Evolutionary conservation across 2,113 vertebrate species (phyloP), one percentile per base, ranked within the genome.

Genomic region (Rhineura floridana): DNA sequence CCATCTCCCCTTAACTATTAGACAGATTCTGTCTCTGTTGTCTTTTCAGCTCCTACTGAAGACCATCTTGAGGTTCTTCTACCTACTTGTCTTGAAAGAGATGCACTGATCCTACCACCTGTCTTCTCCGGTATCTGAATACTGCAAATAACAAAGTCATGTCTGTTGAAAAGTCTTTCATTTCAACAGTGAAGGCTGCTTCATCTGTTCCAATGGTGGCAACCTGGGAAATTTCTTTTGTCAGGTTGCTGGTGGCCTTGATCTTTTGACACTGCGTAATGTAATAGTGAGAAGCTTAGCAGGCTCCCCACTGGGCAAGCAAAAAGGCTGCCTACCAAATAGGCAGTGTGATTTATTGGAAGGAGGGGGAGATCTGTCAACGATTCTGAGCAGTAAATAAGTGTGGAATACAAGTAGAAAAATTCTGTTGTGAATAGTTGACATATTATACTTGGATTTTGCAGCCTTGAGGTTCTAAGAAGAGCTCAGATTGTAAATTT

Each of bases 251-350:
- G 75, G 25, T 6, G 33, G 13, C 75, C 87, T 88, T 88, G 28
- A 3, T 30, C 86, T 91, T 59, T 90, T 91, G 67, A 77, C 70
- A 30, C 6, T 28, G 33, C 72, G 1, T n/a, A 84, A 67, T 79
- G 3, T 55, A 88, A 91, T 0, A 33, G 8, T 2, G 48, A 90
- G 63, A 1, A 81, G 28, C 21, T 76, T 36, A 78, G 72, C 2
- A 0, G 0, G n/a, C 2, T 44, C 82, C 42, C 30, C 65, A 30
- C 1, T 0, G 81, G 46, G 28, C 90, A 85, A 78, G 48, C 0
- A 33, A 83, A 90, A 89, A 72, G 2, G 36, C 75, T 86, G 12
- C 52, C 23, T 84, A 72, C 28, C 63, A 69, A 1, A 21, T 1
- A 67, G 72, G 8, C 1, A 0, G 7, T 36, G 11, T 0, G 1